Evolutionary conservation across 2,888 invertebrate genomes (phyloP), one percentile per base, ranked within the genome.

Genomic region (Agrypnus murinus): DNA sequence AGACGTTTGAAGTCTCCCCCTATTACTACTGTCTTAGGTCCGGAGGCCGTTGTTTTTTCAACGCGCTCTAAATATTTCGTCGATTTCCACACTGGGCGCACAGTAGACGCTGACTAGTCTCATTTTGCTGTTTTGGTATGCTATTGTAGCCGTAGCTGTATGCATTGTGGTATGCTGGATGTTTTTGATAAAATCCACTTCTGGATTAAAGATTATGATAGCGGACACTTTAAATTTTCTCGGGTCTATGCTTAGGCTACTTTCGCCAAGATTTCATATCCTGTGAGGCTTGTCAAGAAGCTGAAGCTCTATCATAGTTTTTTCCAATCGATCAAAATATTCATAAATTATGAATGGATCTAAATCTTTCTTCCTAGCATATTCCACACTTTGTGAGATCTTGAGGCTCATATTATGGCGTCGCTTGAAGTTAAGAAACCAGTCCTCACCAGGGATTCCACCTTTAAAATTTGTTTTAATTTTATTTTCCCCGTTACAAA

Each of bases 381-480:
- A 71, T 72, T 81, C 80, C 4, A 80, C 77, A 17, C 77, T 69
- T 75, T 82, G 79, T 5, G 81, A 80, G 64, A 74, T 77, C 77
- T 81, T 82, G 25, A 82, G 53, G 6, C 80, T 79, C 7, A 82
- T 50, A 71, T 65, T 58, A 34, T 74, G 64, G 10, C 69, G 17
- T 36, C 65, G 69, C 43, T 70, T 72, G 65, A 72, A 75, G 9
- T 40, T 62, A 5, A 70, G 34, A 43, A 72, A 72, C 74, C 25
- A 25, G 60, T 75, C 74, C 36, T 75, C 68, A 1, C 74, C 73
- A 19, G 77, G 77, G 15, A 74, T 64, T 32, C 73, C 74, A 60
- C 78, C 72, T 68, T 71, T 77, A 59, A 78, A 79, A n/a, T 68
- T 71, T 7, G 77, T 78, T 67, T 68, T 68, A 4, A 78, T 65